Conservation (phyloP, 2,888 invertebrate genomes). For the Eulithis testata region DNA sequence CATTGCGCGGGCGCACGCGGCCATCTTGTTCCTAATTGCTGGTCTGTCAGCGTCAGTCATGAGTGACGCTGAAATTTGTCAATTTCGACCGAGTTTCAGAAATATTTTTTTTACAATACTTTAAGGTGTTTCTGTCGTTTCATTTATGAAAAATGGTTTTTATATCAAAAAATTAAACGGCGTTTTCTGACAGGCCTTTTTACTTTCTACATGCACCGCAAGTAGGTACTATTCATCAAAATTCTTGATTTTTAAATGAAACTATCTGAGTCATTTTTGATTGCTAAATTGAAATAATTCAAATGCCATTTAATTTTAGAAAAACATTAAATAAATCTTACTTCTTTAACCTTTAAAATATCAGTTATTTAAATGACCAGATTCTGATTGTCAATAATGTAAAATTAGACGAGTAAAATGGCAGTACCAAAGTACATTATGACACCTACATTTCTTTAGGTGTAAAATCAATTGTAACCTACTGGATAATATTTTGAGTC, state of each 20-base stretch:
- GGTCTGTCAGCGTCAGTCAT: conserved; percentile 77
- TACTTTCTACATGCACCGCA: too few species aligned
- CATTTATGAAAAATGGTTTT: too few species aligned
- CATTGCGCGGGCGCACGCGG: conserved; percentile 72
- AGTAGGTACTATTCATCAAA: too few species aligned
- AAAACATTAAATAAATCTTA: too few species aligned
- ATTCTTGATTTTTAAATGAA: too few species aligned
- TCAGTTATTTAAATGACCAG: background rate
- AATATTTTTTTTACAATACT: background rate
- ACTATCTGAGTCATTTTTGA: too few species aligned
- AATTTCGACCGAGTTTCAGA: conserved; percentile 1
- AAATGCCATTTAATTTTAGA: too few species aligned
- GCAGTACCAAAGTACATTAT: conserved; percentile 7
- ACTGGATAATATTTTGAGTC: conserved; percentile 7
- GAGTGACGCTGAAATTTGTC: conserved; percentile 44
- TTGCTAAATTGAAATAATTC: too few species aligned
- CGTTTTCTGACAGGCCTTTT: too few species aligned
- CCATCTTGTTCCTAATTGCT: conserved; percentile 79
- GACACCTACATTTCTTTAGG: conserved; percentile 12
- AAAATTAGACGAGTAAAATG: conserved; percentile 5
- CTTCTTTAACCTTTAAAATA: too few species aligned
- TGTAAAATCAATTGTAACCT: conserved; percentile 13
- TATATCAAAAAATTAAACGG: too few species aligned
- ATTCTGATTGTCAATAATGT: background rate
- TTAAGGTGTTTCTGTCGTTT: too few species aligned